Evolutionary conservation across 2,113 vertebrate genomes (phyloP).

Genomic region (Hippoglossus stenolepis): DNA sequence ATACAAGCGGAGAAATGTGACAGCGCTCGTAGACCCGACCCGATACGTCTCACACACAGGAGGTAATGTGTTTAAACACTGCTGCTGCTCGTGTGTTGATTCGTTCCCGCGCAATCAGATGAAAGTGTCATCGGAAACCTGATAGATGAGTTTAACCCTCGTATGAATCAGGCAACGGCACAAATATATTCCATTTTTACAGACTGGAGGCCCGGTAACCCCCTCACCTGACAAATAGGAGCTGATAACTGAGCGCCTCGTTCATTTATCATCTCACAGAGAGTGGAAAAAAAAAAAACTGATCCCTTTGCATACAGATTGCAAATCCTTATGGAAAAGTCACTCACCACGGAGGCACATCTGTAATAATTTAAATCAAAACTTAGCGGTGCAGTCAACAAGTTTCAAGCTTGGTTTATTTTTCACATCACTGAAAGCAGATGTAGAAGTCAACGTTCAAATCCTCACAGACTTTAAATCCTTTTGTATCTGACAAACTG

Average conservation of each 20-base stretch:
- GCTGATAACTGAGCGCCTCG: slow-evolving; percentile 46
- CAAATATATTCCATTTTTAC: slow-evolving; percentile 24
- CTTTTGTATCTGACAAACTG: slow-evolving; percentile 13
- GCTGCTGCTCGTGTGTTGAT: not conserved
- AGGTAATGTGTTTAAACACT: slow-evolving; percentile 45
- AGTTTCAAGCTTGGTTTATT: slow-evolving; percentile 59
- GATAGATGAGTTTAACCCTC: slow-evolving; percentile 35
- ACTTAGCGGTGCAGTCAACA: slow-evolving; percentile 39
- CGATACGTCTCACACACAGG: slow-evolving; percentile 39
- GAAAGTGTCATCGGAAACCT: slow-evolving; percentile 30
- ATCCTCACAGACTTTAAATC: slow-evolving; percentile 42
- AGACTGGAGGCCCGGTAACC: slow-evolving; percentile 31
- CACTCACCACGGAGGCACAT: slow-evolving; percentile 49
- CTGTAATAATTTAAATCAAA: slow-evolving; percentile 63
- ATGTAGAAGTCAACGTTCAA: slow-evolving; percentile 30
- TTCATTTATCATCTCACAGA: slow-evolving; percentile 64
- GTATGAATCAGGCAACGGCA: slow-evolving; percentile 33
- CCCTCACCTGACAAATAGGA: slow-evolving; percentile 55
- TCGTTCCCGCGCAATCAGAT: slow-evolving; percentile 19
- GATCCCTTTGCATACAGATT: slow-evolving; percentile 65
- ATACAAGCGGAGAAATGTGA: slow-evolving; percentile 43
- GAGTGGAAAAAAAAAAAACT: slow-evolving; percentile 11
- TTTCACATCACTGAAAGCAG: slow-evolving; percentile 27
- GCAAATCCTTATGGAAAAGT: slow-evolving; percentile 61
- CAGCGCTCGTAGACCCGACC: slow-evolving; percentile 19